Evolutionary conservation across 2,113 vertebrate genomes (phyloP), one percentile per base, ranked within the genome.

Genomic region (Lethenteron reissneri): DNA sequence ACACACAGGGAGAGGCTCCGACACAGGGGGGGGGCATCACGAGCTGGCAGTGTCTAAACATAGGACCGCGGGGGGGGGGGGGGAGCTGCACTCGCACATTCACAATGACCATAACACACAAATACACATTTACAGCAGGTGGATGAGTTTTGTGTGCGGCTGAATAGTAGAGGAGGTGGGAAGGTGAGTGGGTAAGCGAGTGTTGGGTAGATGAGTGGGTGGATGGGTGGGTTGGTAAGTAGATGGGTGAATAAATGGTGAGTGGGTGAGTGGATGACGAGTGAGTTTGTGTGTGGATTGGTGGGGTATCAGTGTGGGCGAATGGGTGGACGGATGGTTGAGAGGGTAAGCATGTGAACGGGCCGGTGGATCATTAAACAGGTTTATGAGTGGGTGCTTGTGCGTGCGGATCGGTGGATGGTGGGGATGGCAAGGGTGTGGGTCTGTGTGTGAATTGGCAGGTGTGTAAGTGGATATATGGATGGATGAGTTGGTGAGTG

Each of bases 281-380:
- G 60, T 64, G 60, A 15, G 60, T 64, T 14, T 64, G 60, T 64
- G 60, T 64, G 60, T 64, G 60, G 60, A 15, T 14, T 64, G 60
- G 14, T 14, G 14, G 60, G 14, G 60, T 64, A 21, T 64, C 14
- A 15, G 8, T 64, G 60, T 64, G 60, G 4, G 60, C 17, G 60
- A 15, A 21, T 64, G 60, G 14, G 60, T 64, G 60, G 14, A 21
- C 3, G 60, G 14, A 21, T 64, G 60, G 14, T 14, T 64, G 60
- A 15, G 60, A 15, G 60, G 14, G 8, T 64, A 8, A 15, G 60
- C 17, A 21, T 64, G 60, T 64, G 60, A 15, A 21, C 3, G 60
- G 14, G 60, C 17, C 14, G 14, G 60, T 64, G 60, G 14, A 21
- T 64, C 14, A 15, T 7, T 41, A 41, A 41, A 41, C 41, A 21